Base-by-base conservation (phyloP, 2,888 invertebrate genomes). In the Nemotelus pantherinus region DNA sequence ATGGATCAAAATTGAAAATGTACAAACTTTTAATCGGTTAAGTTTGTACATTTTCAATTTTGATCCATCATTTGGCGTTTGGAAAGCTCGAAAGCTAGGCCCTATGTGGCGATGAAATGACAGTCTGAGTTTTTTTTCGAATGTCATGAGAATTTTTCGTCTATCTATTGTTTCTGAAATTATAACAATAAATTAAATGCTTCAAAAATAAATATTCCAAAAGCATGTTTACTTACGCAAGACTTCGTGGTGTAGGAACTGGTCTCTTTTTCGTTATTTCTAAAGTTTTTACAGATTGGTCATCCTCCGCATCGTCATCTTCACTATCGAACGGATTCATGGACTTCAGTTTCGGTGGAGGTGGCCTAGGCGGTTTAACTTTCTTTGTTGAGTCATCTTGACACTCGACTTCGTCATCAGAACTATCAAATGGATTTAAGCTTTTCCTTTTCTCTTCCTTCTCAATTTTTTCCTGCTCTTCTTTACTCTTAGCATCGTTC, bases 321-420 rank as follows among this genome's bases (percentile, higher is more conserved):
- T 93, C 93, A 89, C 91, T 92, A 89, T 91, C 92, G 84, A 94
- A 94, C 0, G 94, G 94, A 88, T 94, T 94, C 60, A 89, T 88
- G 9, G 89, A 90, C 58, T 81, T 81, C 72, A 83, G 83, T 79
- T 83, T 84, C 45, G 89, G 89, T 80, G 86, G 88, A 39, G 89
- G 88, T 6, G 85, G 85, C 77, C 85, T 82, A 39, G 87, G 86
- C 74, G 87, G 85, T 77, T 85, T 84, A 9, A 83, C 79, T 80
- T 85, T 84, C 47, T 75, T 78, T 55, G 63, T 80, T 79, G 76
- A 80, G 65, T 67, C 77, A 25, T 81, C 79, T 25, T 80, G 81
- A 81, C 84, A 64, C 82, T 85, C 82, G 82, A 88, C 88, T 77
- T 91, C 89, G 82, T 92, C 92, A 80, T 92, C 92, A 68, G 91